Percentiles rank a stretch among this genome's conserved stretches.
phyloP scores from a whole-genome alignment of 1,140 invertebrate species.

The Lucilia cuprina region DNA sequence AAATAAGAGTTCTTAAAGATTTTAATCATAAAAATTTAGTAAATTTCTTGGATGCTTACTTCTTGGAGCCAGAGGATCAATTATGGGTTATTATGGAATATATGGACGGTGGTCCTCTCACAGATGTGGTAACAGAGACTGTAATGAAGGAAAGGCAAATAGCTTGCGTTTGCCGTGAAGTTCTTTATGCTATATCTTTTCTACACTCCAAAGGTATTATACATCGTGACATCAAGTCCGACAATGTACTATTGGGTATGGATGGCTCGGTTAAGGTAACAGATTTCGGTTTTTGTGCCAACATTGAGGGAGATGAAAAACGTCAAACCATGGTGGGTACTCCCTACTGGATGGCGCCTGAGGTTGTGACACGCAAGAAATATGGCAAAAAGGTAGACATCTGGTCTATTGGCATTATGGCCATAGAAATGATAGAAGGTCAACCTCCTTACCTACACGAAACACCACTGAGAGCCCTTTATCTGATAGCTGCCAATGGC shows the following conservation, averaged over 20 bases:
- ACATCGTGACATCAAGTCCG: slow-evolving; percentile 94
- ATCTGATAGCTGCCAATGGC: slow-evolving; percentile 95
- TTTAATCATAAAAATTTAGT: slow-evolving; percentile 96
- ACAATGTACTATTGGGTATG: slow-evolving; percentile 96
- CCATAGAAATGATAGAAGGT: slow-evolving; percentile 95
- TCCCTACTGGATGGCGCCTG: slow-evolving; percentile 87
- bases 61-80: slow-evolving; percentile 81
- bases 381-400: slow-evolving; percentile 94
- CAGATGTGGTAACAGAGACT: slow-evolving; percentile 97
- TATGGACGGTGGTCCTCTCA: slow-evolving; percentile 93
- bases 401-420: slow-evolving; percentile 97
- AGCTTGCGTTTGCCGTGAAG: slow-evolving; percentile 92
- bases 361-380: slow-evolving; percentile 85
- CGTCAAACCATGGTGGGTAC: slow-evolving; percentile 96
- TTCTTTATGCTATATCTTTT: slow-evolving; percentile 90
- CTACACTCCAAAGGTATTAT: slow-evolving; percentile 91
- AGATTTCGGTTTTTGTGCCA: slow-evolving; percentile 97
- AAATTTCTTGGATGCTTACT: slow-evolving; percentile 94
- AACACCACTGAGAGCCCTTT: slow-evolving; percentile 90
- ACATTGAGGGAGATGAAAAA: slow-evolving; percentile 90
- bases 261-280: slow-evolving; percentile 97
- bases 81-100: slow-evolving; percentile 97
- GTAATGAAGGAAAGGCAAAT: slow-evolving; percentile 98
- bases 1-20: slow-evolving; percentile 92
- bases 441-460: slow-evolving; percentile 96